phyloP scores from a whole-genome alignment of 2,797 vertebrate species.

The Chiroxiphia lanceolata region DNA sequence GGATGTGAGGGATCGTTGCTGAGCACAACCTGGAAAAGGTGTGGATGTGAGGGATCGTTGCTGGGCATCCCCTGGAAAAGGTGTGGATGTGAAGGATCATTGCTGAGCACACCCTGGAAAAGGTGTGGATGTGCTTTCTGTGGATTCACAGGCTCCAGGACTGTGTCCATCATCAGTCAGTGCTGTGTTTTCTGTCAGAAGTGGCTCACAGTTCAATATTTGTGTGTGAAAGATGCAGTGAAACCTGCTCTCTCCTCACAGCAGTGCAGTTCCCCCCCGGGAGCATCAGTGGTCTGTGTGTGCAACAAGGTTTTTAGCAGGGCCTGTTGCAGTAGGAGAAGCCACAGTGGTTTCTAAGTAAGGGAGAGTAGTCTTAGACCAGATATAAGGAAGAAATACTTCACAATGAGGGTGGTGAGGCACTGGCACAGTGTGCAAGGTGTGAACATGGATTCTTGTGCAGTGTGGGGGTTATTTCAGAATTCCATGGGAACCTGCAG shows the following conservation, averaged over 20 bases:
- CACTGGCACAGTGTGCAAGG: background rate
- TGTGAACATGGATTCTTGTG: background rate
- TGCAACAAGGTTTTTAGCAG: background rate
- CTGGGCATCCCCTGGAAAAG: background rate
- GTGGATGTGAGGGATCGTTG: background rate
- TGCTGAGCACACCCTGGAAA: background rate
- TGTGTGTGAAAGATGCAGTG: background rate
- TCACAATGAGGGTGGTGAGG: background rate
- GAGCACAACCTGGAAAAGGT: background rate
- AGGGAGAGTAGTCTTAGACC: background rate
- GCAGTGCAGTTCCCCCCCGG: fast-evolving
- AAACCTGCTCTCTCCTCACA: background rate
- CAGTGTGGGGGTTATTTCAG: fast-evolving
- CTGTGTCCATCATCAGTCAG: fast-evolving
- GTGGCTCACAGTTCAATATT: fast-evolving
- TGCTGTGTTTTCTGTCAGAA: no score
- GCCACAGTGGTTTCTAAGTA: background rate
- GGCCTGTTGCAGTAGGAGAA: background rate
- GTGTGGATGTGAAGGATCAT: background rate
- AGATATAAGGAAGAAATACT: background rate
- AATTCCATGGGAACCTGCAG: background rate
- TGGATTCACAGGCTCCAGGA: background rate
- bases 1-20: background rate
- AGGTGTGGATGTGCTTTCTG: background rate
- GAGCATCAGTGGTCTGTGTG: fast-evolving